Evolutionary conservation across 2,888 invertebrate genomes (phyloP), one percentile per base, ranked within the genome.

Genomic region (Sinodicranocentrus sp.): DNA sequence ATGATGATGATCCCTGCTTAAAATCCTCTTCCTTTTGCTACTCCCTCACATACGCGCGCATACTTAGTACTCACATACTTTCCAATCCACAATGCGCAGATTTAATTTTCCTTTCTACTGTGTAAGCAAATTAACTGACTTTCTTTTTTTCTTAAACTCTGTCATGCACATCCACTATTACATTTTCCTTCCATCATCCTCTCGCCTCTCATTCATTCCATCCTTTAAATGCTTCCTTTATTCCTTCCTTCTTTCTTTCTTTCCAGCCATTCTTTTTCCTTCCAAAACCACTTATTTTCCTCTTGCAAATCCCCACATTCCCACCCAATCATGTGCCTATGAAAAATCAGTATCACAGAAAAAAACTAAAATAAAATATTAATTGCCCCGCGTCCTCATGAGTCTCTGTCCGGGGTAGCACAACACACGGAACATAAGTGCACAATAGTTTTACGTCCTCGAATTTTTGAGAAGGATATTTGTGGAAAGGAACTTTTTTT

Each of bases 11-110:
- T 57, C 57, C 57, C 57, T 57, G 57, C 19, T 57, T n/a, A 39
- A 8, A 61, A 44, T 70, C 76, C 67, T 68, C 57, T 76, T 76
- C 82, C 54, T 21, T 67, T 26, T 33, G 21, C 67, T 28, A 63
- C 5, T 52, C 21, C 68, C 68, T 75, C 19, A 57, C 26, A 25
- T 15, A 21, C 70, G 48, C 5, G n/a, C n/a, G n/a, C n/a, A n/a
- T n/a, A n/a, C n/a, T n/a, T n/a, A n/a, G n/a, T n/a, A n/a, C n/a
- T n/a, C n/a, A n/a, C 21, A 5, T 23, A 21, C 57, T 15, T 19
- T 21, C 23, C 57, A 65, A 65, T 65, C 28, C 21, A 39, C 19
- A 65, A 15, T 65, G 26, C 28, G 17, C 54, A n/a, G 23, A 23
- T 73, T 61, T 44, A 19, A 21, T 21, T 33, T 33, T 33, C 39